These are phyloP conservation scores for Chrysotoxum bicinctum DNA, from an alignment of 2,888 invertebrate species.

Conservation along the genomic window DNA sequence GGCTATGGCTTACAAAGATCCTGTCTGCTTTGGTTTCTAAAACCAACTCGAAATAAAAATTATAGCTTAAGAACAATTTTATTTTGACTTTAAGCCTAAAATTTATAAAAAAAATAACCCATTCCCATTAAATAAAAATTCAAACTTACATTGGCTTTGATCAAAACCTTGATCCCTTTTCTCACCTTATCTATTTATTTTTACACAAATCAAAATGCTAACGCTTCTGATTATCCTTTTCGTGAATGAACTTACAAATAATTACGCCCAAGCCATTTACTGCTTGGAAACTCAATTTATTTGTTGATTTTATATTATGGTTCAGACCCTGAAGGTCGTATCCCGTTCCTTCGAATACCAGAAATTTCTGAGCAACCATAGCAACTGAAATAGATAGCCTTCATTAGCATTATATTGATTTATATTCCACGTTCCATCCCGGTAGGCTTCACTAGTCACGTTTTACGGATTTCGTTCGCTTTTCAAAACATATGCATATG, in stretches of 20 bases:
- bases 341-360: background rate
- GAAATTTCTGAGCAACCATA: background rate
- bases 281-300: slow-evolving; percentile 5
- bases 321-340: background rate
- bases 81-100: no score
- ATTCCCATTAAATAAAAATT: background rate
- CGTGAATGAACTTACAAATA: slow-evolving; percentile 26
- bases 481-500: slow-evolving; percentile 64
- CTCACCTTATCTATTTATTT: background rate
- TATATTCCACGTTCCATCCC: slow-evolving; percentile 29
- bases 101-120: no score
- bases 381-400: slow-evolving; percentile 51
- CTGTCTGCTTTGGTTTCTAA: no score
- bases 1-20: no score
- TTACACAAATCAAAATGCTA: slow-evolving; percentile 16
- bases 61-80: no score
- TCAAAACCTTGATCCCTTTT: background rate
- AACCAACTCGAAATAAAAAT: no score
- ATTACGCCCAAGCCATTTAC: background rate
- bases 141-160: background rate
- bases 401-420: slow-evolving; percentile 66
- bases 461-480: slow-evolving; percentile 46
- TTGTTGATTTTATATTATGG: background rate
- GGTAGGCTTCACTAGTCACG: slow-evolving; percentile 59
- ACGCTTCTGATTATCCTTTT: slow-evolving; percentile 26